Base-by-base conservation (phyloP, 2,797 vertebrate genomes). In the Emys orbicularis region DNA sequence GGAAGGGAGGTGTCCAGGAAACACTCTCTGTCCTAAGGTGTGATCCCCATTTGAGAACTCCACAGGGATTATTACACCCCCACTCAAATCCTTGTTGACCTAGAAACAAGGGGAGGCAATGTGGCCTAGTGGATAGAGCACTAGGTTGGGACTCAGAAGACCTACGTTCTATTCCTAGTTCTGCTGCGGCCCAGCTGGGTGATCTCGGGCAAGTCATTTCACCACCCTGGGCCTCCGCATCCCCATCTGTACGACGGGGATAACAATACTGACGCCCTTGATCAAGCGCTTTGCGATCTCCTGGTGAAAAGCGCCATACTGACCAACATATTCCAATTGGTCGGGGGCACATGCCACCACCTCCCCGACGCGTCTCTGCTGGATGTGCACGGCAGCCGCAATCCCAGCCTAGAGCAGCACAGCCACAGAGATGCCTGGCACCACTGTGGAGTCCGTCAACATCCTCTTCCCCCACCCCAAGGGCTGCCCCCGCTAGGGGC, bases 201-300 rank as follows among this genome's bases (percentile, higher is more conserved):
- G 53, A 44, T 13, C 16, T 94, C 50, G 18, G 29, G 6, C 1
- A 3, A 34, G 4, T 74, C 19, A 19, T 77, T 44, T 52, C 47
- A 2, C 9, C 12, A 18, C 74, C 65, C 86, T 49, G 92, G 92
- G 92, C 90, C 95, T 94, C 94, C 76, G 89, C 94, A 84, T 91
- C 80, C 84, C 83, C 54, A 27, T 6, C 37, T 72, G n/a, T n/a
- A n/a, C 76, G 79, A 92, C 4, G 2, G 77, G 59, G 34, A 53
- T 41, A 61, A 79, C 87, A 47, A 4, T 2, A 41, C 65, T 72
- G 47, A 6, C 1, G 0, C 88, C 61, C 82, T 9, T 29, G 41
- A 59, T 2, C 59, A 29, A 5, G 29, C 65, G 72, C 50, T 31
- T 8, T 84, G 92, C 80, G 82, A 50, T 5, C 47, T 88, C 37